These are phyloP conservation scores for Corythoichthys haematopterus DNA, from an alignment of 2,113 vertebrate species.

Conservation along the genomic window DNA sequence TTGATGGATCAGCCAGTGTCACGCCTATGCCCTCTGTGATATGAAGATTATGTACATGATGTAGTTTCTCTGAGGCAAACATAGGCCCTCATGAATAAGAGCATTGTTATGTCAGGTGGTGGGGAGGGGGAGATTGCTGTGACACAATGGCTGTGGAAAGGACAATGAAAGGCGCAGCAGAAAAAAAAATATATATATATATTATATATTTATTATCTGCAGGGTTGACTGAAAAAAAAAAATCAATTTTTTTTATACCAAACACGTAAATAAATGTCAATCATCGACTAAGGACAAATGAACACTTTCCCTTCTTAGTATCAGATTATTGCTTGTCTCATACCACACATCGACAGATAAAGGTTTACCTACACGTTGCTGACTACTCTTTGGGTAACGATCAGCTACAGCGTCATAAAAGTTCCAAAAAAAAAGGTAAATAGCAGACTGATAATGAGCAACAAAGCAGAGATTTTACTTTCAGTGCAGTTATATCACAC, in stretches of 20 bases:
- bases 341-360: neutral
- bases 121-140: neutral
- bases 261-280: neutral
- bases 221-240: neutral
- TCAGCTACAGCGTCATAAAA: neutral
- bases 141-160: constrained; percentile 16
- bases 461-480: neutral
- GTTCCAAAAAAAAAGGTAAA: neutral
- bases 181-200: neutral
- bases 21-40: constrained; percentile 48
- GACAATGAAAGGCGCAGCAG: constrained; percentile 10
- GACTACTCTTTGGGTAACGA: neutral
- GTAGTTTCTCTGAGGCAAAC: constrained; percentile 48
- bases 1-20: constrained; percentile 38
- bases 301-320: neutral
- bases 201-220: neutral
- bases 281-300: neutral
- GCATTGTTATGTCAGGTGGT: constrained; percentile 19
- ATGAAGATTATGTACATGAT: constrained; percentile 65
- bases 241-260: neutral
- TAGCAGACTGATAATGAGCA: neutral
- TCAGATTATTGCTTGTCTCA: neutral
- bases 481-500: neutral
- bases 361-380: no score
- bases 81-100: constrained; percentile 52